These are phyloP conservation scores for Planiliza haematocheilus DNA, from an alignment of 2,113 vertebrate species.

Conservation along the genomic window DNA sequence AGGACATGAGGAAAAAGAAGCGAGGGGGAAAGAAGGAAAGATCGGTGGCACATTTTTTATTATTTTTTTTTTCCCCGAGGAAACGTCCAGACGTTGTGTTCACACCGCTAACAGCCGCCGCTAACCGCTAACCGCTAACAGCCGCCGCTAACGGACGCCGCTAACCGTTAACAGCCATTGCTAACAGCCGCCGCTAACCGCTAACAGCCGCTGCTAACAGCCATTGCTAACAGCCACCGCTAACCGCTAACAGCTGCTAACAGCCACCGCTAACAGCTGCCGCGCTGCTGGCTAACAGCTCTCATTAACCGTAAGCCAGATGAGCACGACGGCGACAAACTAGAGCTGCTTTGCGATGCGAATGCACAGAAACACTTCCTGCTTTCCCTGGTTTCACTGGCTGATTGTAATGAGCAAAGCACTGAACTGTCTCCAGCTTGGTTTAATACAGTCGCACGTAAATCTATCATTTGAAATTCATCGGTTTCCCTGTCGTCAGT, in stretches of 20 bases:
- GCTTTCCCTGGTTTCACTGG: slow-evolving; percentile 10
- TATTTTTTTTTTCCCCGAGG: too few relatives aligned
- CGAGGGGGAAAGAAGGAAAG: slow-evolving; percentile 26
- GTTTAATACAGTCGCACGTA: slow-evolving; percentile 12
- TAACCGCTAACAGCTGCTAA: too few relatives aligned
- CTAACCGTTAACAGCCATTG: too few relatives aligned
- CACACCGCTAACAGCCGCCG: slow-evolving; percentile 44
- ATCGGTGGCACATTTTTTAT: slow-evolving; percentile 29
- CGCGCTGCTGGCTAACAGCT: not conserved
- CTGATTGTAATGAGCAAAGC: slow-evolving; percentile 48
- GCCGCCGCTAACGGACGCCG: too few relatives aligned
- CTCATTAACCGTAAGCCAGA: not conserved
- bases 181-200: too few relatives aligned
- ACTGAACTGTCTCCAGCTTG: slow-evolving; percentile 25
- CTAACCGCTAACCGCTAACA: too few relatives aligned
- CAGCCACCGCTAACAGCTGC: too few relatives aligned
- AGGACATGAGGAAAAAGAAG: slow-evolving; percentile 56
- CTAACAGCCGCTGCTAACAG: too few relatives aligned
- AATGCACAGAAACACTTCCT: slow-evolving; percentile 33
- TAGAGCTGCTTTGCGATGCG: slow-evolving; percentile 11
- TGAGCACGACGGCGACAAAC: fast-evolving
- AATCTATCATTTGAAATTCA: slow-evolving; percentile 5
- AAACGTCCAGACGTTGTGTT: slow-evolving; percentile 31
- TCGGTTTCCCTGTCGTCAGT: slow-evolving; percentile 6
- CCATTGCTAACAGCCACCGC: too few relatives aligned